Evolutionary conservation across 2,113 vertebrate species (phyloP), one percentile per base, ranked within the genome.

Genomic region (Helogale parvula): DNA sequence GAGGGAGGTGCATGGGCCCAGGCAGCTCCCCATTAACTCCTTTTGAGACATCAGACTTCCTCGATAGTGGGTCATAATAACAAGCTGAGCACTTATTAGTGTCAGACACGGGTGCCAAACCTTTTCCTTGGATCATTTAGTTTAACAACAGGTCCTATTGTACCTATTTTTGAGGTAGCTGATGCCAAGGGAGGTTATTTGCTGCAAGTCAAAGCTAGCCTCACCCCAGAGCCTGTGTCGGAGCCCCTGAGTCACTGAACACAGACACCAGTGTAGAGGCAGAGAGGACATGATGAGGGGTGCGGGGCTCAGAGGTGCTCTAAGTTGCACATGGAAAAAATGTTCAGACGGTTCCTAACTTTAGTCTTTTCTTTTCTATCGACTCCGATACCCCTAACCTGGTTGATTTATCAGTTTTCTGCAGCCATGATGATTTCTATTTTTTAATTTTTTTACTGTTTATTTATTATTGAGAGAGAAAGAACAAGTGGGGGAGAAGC

Each of bases 131-230:
- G 38, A 41, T 23, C 52, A 19, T 38, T 83, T 27, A 14, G 21
- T 90, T 80, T 79, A 94, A 94, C 94, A 96, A 83, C 8, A 27
- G 71, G 29, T 72, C 31, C 60, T 27, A 86, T 68, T 96, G 82
- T 93, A 72, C 79, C 71, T 82, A 33, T 79, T 91, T 91, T 65
- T 7, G n/a, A 66, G 25, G 82, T 91, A 66, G 82, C 52, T 54
- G 52, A 96, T 25, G 19, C 35, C 52, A 50, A 11, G 35, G 66
- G 41, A 93, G 21, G 45, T 57, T 72, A n/a, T 87, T 92, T 93
- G 31, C 54, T 95, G 80, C 68, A 96, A 96, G 65, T 93, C 50
- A 93, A 96, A 83, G 14, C 47, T 60, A 54, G 41, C 71, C 68
- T 88, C 85, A 63, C 54, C 12, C 33, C 27, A 90, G 50, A 41